Percentiles rank a stretch among this genome's conserved stretches.
phyloP scores from a whole-genome alignment of 2,113 vertebrate species.

The Puntigrus tetrazona region DNA sequence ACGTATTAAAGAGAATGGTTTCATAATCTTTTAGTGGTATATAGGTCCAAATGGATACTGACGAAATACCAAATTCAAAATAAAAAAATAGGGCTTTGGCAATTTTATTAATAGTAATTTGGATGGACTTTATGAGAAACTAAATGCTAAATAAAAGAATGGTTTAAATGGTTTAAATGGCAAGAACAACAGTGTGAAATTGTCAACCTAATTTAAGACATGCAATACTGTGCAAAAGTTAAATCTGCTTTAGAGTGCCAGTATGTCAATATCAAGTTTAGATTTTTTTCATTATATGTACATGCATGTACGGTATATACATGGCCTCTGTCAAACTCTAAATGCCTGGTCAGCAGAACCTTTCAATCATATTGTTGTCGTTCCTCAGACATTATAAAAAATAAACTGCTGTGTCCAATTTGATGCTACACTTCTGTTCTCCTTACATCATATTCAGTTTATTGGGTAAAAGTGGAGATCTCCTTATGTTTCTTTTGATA shows the following conservation, averaged over 20 bases:
- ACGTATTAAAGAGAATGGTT: background rate
- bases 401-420: background rate
- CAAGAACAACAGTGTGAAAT: background rate
- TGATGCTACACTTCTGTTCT: background rate
- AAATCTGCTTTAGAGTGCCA: background rate
- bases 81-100: background rate
- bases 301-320: background rate
- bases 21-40: background rate
- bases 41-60: background rate
- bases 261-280: background rate
- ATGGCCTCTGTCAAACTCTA: background rate
- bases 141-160: background rate
- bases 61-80: background rate
- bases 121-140: background rate
- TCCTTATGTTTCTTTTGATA: slow-evolving; percentile 22
- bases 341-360: background rate
- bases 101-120: background rate
- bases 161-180: background rate
- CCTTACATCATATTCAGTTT: slow-evolving; percentile 1
- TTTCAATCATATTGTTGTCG: background rate
- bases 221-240: background rate
- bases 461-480: slow-evolving; percentile 10
- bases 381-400: background rate
- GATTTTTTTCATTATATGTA: background rate
- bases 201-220: background rate